A percentile compares a stretch with the other conserved stretches of the same genome.
Conservation (phyloP, 2,113 vertebrate genomes). For the Spea bombifrons region DNA sequence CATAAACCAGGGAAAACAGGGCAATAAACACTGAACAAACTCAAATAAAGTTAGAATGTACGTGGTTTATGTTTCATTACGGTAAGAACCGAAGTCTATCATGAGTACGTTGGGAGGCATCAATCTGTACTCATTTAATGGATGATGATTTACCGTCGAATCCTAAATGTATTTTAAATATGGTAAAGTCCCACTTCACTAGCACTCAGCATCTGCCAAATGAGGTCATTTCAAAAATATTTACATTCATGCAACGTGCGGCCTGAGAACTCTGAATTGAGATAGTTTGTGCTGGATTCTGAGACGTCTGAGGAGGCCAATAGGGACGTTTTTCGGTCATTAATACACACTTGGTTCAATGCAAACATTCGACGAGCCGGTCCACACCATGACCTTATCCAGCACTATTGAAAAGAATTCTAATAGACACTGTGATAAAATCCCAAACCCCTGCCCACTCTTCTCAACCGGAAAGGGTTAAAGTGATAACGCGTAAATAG, state of each 20-base stretch:
- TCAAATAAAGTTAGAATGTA: background rate
- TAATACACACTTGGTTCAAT: background rate
- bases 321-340: background rate
- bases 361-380: background rate
- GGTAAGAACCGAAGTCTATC: slow-evolving; percentile 15
- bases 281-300: background rate
- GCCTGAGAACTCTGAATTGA: slow-evolving; percentile 11
- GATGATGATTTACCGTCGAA: slow-evolving; percentile 34
- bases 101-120: slow-evolving; percentile 22
- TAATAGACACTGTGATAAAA: too few species aligned
- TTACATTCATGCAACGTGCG: slow-evolving; percentile 29
- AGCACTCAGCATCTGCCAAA: slow-evolving; percentile 12
- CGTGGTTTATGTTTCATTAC: slow-evolving; percentile 18
- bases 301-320: background rate
- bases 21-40: background rate
- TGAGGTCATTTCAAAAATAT: slow-evolving; percentile 34
- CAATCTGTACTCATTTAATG: slow-evolving; percentile 34
- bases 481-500: too few species aligned
- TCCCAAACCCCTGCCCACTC: too few species aligned
- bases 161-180: slow-evolving; percentile 21
- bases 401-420: too few species aligned
- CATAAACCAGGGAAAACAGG: too few species aligned
- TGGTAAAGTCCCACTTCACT: slow-evolving; percentile 14
- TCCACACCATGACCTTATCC: too few species aligned
- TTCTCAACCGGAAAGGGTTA: too few species aligned